Base-by-base conservation (phyloP, 2,113 vertebrate species). In the Atlantisia rogersi region DNA sequence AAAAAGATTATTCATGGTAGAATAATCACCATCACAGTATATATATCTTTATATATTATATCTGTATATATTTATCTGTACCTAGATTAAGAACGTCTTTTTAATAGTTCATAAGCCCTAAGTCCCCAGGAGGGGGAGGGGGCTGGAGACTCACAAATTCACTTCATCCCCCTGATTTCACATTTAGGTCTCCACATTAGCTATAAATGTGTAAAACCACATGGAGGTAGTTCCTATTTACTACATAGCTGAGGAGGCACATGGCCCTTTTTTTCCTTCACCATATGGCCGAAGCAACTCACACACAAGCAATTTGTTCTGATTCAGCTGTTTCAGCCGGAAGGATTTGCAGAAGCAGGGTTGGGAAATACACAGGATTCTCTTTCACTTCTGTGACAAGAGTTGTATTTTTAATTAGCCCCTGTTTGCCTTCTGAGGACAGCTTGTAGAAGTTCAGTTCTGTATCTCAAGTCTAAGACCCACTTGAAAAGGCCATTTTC, bases 241-340 rank as follows among this genome's bases (percentile, higher is more conserved):
- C 86, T 84, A 12, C 65, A 76, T 55, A 86, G 62, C 86, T 86
- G 80, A 89, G 74, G 73, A 84, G 94, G 86, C 93, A 92, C 83
- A 75, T 0, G 0, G 74, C 37, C 70, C 62, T 71, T 92, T 78
- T 48, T 81, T 87, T 79, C 81, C 75, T 89, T 82, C 69, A 84
- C 89, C 91, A 95, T 91, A 91, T 79, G 89, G 86, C 74, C 84
- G 74, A 86, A 97, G 84, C 68, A 95, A 86, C 73, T 91, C 10
- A 3, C 89, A 84, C 88, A 94, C 46, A 86, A 77, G 80, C 80
- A 71, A 64, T 95, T 96, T 96, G 88, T 82, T 94, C 92, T 84
- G 81, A 95, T 95, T 97, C 95, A 96, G 96, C 94, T 95, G 73
- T 95, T 97, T 94, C 92, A 75, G 83, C 94, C 94, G 96, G 88